Evolutionary conservation across 2,113 vertebrate genomes (phyloP).

Genomic region (Phoenicopterus ruber): DNA sequence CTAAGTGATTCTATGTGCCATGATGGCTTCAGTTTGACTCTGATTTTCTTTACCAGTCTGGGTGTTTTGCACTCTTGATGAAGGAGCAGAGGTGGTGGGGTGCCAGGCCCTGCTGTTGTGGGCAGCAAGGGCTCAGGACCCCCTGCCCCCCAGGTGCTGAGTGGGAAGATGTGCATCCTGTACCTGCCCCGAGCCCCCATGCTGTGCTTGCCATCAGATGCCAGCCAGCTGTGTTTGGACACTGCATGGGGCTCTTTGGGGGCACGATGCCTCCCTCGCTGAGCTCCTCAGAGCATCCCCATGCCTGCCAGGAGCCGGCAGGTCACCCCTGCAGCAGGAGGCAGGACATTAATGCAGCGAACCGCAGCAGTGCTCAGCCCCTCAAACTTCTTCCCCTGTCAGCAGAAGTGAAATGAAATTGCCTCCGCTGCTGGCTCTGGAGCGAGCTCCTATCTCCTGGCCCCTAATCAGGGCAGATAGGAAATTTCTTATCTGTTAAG

Average conservation of each 20-base stretch:
- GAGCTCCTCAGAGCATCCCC: not conserved
- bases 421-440: not conserved
- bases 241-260: not conserved
- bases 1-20: not conserved
- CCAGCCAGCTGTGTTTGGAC: not conserved
- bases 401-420: slow-evolving; percentile 62
- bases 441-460: slow-evolving; percentile 14
- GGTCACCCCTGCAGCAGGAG: not conserved
- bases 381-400: not conserved
- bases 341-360: not conserved
- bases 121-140: fast-evolving
- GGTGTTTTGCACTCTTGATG: not conserved
- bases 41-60: not conserved
- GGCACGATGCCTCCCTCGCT: fast-evolving
- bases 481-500: slow-evolving; percentile 63
- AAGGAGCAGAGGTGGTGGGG: not conserved
- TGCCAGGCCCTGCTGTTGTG: not conserved
- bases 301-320: not conserved
- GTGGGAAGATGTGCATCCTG: not conserved
- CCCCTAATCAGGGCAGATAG: slow-evolving; percentile 49
- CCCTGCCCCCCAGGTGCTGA: not conserved
- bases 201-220: not conserved
- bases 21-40: not conserved
- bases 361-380: not conserved
- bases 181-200: fast-evolving